phyloP scores from a whole-genome alignment of 2,113 vertebrate species.

The Toxostoma redivivum region DNA sequence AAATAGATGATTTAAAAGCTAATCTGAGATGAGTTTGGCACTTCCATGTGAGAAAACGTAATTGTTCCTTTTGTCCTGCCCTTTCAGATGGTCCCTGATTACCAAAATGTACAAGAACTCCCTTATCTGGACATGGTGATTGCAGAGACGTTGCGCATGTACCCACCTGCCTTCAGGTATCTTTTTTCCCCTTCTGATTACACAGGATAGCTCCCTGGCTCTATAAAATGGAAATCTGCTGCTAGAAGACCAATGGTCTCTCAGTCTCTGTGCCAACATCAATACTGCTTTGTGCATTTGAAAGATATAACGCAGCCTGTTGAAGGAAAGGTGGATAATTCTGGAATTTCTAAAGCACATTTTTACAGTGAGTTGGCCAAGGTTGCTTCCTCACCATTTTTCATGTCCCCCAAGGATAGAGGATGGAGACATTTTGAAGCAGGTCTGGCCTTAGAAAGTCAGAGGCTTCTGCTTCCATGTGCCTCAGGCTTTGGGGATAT shows the following conservation, averaged over 20 bases:
- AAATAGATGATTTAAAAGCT: constrained; percentile 37
- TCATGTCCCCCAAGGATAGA: neutral
- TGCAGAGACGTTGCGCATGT: constrained; percentile 86
- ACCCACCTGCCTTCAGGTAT: constrained; percentile 92
- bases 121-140: constrained; percentile 95
- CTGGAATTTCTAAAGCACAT: neutral
- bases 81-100: constrained; percentile 76
- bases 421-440: neutral
- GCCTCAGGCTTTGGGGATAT: rapidly evolving
- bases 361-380: neutral
- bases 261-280: neutral
- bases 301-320: neutral
- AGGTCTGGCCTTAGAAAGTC: neutral
- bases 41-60: neutral
- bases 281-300: neutral
- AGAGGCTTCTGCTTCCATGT: neutral
- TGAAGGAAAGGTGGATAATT: neutral
- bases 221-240: neutral
- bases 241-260: neutral
- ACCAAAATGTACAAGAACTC: constrained; percentile 82
- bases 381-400: neutral
- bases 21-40: constrained; percentile 29
- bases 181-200: neutral
- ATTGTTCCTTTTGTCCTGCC: constrained; percentile 14
- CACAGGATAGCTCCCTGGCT: neutral